phyloP scores from a whole-genome alignment of 1,140 invertebrate genomes.

The Papilio polyxenes region DNA sequence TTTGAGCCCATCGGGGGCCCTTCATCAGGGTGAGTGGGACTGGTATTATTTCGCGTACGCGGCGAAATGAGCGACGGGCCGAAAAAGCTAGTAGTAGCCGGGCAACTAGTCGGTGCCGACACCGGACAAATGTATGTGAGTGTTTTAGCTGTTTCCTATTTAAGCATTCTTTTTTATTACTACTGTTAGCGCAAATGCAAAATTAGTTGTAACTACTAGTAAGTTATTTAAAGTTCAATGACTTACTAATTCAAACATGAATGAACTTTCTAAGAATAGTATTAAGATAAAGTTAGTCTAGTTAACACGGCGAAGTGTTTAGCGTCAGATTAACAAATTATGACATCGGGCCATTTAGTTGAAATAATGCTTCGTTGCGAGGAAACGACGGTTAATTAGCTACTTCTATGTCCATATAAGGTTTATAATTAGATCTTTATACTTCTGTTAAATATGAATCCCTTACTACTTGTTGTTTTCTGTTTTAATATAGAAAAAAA shows the following conservation, averaged over 20 bases:
- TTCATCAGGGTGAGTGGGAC: no score
- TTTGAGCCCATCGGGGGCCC: no score
- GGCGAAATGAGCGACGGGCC: no score
- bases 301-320: background rate
- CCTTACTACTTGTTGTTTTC: conserved; percentile 36
- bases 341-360: conserved; percentile 40
- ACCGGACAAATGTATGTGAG: no score
- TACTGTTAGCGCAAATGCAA: no score
- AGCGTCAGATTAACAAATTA: conserved; percentile 43
- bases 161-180: no score
- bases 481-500: no score
- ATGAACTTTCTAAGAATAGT: conserved; percentile 25
- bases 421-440: conserved; percentile 53
- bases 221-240: background rate
- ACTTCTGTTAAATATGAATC: conserved; percentile 28
- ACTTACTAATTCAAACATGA: background rate
- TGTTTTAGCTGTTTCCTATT: no score
- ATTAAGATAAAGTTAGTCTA: background rate
- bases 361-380: conserved; percentile 33
- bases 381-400: conserved; percentile 46
- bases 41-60: no score
- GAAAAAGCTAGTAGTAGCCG: no score
- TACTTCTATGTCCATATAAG: conserved; percentile 52
- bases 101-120: no score
- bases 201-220: background rate